Evolutionary conservation across 2,888 invertebrate species (phyloP).

Genomic region (Andrena trimmerana): DNA sequence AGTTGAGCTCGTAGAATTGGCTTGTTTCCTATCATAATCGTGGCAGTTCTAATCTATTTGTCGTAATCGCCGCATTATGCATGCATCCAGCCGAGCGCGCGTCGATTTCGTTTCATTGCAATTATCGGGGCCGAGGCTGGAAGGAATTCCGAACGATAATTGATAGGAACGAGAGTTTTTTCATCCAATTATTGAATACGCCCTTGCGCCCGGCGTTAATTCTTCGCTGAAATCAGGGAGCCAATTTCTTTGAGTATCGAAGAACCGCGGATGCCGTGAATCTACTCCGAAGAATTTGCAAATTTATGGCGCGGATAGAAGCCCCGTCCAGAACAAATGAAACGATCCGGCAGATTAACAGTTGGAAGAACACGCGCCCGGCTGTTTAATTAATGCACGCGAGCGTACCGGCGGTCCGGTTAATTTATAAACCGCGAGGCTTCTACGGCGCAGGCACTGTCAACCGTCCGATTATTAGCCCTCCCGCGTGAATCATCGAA

Average conservation of each 20-base stretch:
- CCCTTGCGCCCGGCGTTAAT: not conserved
- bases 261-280: no score
- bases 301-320: conserved; percentile 14
- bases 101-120: conserved; percentile 5
- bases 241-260: no score
- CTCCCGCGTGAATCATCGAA: conserved; percentile 27
- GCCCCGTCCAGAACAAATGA: conserved; percentile 19
- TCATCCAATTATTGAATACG: not conserved
- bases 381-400: conserved; percentile 18
- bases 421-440: conserved; percentile 24
- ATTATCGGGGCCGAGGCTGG: not conserved
- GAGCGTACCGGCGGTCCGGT: not conserved
- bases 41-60: conserved; percentile 31
- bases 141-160: not conserved
- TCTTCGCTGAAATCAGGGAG: no score
- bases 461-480: conserved; percentile 20
- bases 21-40: conserved; percentile 47
- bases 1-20: conserved; percentile 24
- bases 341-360: conserved; percentile 11
- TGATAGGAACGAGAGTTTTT: not conserved
- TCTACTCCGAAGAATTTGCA: not conserved
- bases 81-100: not conserved
- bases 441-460: conserved; percentile 4
- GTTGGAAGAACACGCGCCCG: conserved; percentile 19
- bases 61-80: conserved; percentile 31